Evolutionary conservation across 2,797 vertebrate species (phyloP), one percentile per base, ranked within the genome.

Genomic region (Sebastes kiyomatsui): DNA sequence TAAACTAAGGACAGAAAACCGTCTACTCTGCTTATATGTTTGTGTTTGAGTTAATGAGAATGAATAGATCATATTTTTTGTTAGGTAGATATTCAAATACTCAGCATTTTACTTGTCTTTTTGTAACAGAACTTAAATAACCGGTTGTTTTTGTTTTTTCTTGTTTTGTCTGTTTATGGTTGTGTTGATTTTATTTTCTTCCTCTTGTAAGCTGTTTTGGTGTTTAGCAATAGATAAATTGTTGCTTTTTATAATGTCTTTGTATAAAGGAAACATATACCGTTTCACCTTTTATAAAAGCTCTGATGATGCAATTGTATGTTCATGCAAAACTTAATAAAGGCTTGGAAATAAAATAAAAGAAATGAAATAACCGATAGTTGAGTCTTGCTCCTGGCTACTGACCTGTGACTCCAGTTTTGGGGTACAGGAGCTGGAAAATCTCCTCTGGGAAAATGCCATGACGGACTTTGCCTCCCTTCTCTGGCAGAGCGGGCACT

Each of bases 351-450:
- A 16, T 14, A 33, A 42, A 42, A 42, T 0, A 42, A 42, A 42
- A 33, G 6, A 42, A 68, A 22, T 23, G 0, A 55, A 60, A 46
- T 20, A 32, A 22, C n/a, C 1, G 12, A 12, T 33, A 13, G 23
- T 49, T 28, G 1, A 10, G 22, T n/a, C 4, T 22, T 71, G 23
- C 8, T 13, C 59, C 1, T 55, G 0, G 22, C 14, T n/a, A 0
- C 93, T 90, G 60, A 99, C 99, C 99, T 93, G 99, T 99, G 46
- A 99, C 97, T 81, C 99, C 98, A 35, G 98, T 99, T 95, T 99
- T 99, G 32, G 99, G 98, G 85, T 99, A 99, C 16, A 99, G 93
- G 61, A 99, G 95, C 90, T 98, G 96, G 90, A 99, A 99, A 25
- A 99, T 82, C 87, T 99, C 99, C 83, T 99, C 98, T 4, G 99